Percentiles rank a stretch among this genome's conserved stretches.
Evolutionary conservation across 1,140 invertebrate genomes (phyloP).

Genomic region (Phthorimaea operculella): DNA sequence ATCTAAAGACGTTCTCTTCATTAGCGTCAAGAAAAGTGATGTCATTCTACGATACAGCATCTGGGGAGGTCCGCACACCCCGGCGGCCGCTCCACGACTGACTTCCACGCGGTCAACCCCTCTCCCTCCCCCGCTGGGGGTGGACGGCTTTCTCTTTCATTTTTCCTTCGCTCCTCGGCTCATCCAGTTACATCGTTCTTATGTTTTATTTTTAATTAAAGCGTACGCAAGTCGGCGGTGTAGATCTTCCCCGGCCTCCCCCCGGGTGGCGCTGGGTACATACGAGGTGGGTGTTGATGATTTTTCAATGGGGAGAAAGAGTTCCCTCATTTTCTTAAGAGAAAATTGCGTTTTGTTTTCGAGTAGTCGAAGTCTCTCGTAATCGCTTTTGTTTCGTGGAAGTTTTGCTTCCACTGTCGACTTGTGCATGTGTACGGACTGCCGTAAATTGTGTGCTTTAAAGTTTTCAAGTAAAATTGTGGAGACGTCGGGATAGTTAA

Average conservation of each 20-base stretch:
- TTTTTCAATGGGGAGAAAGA: slow-evolving; percentile 69
- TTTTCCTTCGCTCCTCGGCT: slow-evolving; percentile 67
- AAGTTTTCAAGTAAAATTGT: slow-evolving; percentile 47
- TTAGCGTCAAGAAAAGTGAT: slow-evolving; percentile 66
- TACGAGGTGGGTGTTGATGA: slow-evolving; percentile 66
- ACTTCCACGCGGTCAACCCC: slow-evolving; percentile 49
- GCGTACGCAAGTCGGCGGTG: slow-evolving; percentile 65
- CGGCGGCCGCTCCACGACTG: slow-evolving; percentile 52
- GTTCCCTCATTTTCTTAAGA: slow-evolving; percentile 69
- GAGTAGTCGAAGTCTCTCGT: slow-evolving; percentile 67
- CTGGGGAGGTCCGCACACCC: slow-evolving; percentile 49
- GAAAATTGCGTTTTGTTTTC: slow-evolving; percentile 68
- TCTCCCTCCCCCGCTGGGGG: slow-evolving; percentile 32
- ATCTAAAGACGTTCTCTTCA: slow-evolving; percentile 60
- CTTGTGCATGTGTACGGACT: slow-evolving; percentile 44
- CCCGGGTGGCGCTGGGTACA: slow-evolving; percentile 40
- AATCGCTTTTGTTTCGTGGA: slow-evolving; percentile 65
- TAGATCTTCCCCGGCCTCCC: slow-evolving; percentile 47
- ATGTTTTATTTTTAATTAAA: slow-evolving; percentile 69
- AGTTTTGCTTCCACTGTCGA: slow-evolving; percentile 49
- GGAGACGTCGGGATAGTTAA: slow-evolving; percentile 37
- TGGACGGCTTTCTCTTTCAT: slow-evolving; percentile 67
- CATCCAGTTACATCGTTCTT: slow-evolving; percentile 68
- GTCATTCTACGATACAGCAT: slow-evolving; percentile 59
- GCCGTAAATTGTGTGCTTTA: slow-evolving; percentile 55